Percentiles rank a stretch among this genome's conserved stretches.
Conservation (phyloP, 2,888 invertebrate species). For the Mylabris sibirica region DNA sequence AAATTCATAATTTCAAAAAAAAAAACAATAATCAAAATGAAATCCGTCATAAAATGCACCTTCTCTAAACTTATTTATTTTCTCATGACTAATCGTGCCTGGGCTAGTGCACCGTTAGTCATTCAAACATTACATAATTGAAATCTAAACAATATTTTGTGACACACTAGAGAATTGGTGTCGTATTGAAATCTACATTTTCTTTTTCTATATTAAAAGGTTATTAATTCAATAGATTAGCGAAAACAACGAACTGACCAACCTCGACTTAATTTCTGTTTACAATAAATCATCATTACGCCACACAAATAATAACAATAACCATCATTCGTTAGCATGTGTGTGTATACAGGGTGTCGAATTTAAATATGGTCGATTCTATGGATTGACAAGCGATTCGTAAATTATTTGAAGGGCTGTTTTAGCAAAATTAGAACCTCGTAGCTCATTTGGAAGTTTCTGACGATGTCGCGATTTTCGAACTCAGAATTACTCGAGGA, state of each 20-base stretch:
- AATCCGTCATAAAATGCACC: conserved; percentile 25
- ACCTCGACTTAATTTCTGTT: conserved; percentile 1
- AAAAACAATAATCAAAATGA: conserved; percentile 4
- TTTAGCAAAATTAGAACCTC: too few relatives aligned
- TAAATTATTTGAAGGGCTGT: too few relatives aligned
- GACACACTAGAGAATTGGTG: not conserved
- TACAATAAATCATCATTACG: not conserved
- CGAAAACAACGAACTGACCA: not conserved
- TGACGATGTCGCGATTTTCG: too few relatives aligned
- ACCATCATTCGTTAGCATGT: too few relatives aligned
- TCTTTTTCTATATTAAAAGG: not conserved
- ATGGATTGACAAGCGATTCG: too few relatives aligned
- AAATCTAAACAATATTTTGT: not conserved
- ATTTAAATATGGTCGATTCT: too few relatives aligned
- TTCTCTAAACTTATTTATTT: conserved; percentile 16
- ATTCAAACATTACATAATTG: conserved; percentile 1
- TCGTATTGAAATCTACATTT: not conserved
- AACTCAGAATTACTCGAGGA: too few relatives aligned
- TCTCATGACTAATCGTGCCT: not conserved
- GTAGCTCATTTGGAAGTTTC: too few relatives aligned
- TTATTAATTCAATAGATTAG: not conserved
- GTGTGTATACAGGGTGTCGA: too few relatives aligned
- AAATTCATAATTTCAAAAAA: not conserved
- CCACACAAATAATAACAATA: too few relatives aligned
- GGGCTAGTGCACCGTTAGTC: not conserved